These are phyloP conservation scores for Lithosia quadra DNA, from an alignment of 2,888 invertebrate genomes.

Conservation along the genomic window DNA sequence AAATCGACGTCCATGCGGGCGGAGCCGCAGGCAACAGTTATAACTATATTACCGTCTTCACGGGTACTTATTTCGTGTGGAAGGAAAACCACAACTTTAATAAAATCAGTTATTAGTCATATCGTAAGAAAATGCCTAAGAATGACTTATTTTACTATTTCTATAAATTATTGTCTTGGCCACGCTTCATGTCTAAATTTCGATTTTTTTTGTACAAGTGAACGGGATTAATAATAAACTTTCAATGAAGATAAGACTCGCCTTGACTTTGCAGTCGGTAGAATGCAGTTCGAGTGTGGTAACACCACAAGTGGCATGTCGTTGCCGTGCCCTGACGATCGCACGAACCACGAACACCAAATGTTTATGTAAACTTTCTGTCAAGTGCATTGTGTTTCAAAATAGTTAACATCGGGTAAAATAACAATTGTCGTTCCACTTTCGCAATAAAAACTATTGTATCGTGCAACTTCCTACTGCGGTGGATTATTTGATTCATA, in stretches of 20 bases:
- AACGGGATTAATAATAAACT: background rate
- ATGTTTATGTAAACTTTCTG: conserved; percentile 75
- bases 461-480: conserved; percentile 42
- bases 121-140: background rate
- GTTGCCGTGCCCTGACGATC: conserved; percentile 45
- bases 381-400: conserved; percentile 66
- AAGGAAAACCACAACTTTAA: background rate
- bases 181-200: background rate
- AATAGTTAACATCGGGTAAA: conserved; percentile 60
- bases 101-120: background rate
- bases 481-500: conserved; percentile 27
- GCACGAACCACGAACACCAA: conserved; percentile 28
- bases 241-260: background rate
- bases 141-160: background rate
- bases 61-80: background rate
- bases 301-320: conserved; percentile 64
- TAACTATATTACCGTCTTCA: background rate
- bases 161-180: no score
- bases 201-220: background rate
- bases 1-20: no score
- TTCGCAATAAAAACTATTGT: conserved; percentile 48
- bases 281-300: conserved; percentile 45
- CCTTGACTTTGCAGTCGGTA: conserved; percentile 14
- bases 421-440: conserved; percentile 54
- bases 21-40: no score